Percentiles rank a stretch among this genome's conserved stretches.
Evolutionary conservation across 2,888 invertebrate species (phyloP).

Genomic region (Rugalucina vietnamica): DNA sequence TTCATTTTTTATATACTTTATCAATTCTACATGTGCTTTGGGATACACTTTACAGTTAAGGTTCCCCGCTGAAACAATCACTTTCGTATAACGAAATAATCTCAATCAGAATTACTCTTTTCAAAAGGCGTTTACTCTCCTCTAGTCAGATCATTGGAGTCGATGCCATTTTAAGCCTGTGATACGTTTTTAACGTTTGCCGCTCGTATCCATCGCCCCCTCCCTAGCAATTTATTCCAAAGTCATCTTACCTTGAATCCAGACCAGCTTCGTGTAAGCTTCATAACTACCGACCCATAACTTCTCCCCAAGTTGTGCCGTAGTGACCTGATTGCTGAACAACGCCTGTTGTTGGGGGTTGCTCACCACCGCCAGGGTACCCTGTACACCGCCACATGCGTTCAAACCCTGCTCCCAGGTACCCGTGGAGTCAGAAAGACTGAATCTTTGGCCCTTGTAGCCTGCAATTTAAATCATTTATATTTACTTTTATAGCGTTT

Average conservation of each 20-base stretch:
- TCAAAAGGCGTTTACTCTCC: too few relatives aligned
- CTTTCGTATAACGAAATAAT: too few relatives aligned
- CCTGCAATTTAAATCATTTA: slow-evolving; percentile 36
- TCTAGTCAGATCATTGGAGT: too few relatives aligned
- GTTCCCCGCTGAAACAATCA: too few relatives aligned
- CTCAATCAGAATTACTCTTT: too few relatives aligned
- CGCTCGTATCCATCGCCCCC: too few relatives aligned
- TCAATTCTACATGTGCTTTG: too few relatives aligned
- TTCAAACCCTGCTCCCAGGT: slow-evolving; percentile 34
- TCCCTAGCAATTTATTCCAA: slow-evolving; percentile 45
- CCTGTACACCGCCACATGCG: slow-evolving; percentile 33
- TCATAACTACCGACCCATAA: slow-evolving; percentile 58
- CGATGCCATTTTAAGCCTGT: too few relatives aligned
- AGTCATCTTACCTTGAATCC: slow-evolving; percentile 47
- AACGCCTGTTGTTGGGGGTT: slow-evolving; percentile 25
- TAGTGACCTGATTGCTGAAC: slow-evolving; percentile 37
- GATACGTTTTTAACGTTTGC: too few relatives aligned
- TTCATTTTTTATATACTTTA: too few relatives aligned
- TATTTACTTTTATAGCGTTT: too few relatives aligned
- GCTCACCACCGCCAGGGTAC: slow-evolving; percentile 47
- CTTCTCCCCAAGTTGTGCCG: slow-evolving; percentile 30
- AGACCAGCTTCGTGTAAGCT: slow-evolving; percentile 41
- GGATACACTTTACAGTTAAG: too few relatives aligned
- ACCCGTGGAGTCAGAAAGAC: slow-evolving; percentile 29
- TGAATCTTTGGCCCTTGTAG: slow-evolving; percentile 25